Conservation (phyloP, 2,113 vertebrate species). For the Dermatemys mawii region DNA sequence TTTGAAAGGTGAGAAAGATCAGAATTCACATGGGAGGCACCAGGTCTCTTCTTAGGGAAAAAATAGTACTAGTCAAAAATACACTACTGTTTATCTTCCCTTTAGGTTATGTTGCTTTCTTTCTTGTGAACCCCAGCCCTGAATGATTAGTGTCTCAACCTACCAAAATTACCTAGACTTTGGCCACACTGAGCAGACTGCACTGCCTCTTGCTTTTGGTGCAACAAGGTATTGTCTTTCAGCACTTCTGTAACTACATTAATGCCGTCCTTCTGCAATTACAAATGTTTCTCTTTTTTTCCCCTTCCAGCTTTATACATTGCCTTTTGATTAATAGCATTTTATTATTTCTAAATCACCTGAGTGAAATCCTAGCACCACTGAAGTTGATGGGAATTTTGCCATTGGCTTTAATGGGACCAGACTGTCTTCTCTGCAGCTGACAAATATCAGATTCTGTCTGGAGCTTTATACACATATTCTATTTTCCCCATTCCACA, state of each 20-base stretch:
- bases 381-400: background rate
- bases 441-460: background rate
- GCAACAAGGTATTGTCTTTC: background rate
- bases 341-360: background rate
- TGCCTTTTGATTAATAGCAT: background rate
- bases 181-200: background rate
- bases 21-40: background rate
- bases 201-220: background rate
- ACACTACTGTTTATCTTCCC: background rate
- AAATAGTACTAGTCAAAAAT: background rate
- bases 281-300: background rate
- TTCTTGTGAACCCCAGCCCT: background rate
- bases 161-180: background rate
- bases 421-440: background rate
- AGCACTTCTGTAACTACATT: background rate
- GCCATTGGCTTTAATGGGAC: background rate
- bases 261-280: background rate
- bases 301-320: background rate
- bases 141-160: background rate
- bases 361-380: background rate
- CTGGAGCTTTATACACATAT: background rate
- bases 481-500: background rate
- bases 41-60: background rate
- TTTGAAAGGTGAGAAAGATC: background rate
- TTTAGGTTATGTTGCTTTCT: background rate